Evolutionary conservation across 1,140 invertebrate genomes (phyloP), one percentile per base, ranked within the genome.

Genomic region (Babylonia areolata): DNA sequence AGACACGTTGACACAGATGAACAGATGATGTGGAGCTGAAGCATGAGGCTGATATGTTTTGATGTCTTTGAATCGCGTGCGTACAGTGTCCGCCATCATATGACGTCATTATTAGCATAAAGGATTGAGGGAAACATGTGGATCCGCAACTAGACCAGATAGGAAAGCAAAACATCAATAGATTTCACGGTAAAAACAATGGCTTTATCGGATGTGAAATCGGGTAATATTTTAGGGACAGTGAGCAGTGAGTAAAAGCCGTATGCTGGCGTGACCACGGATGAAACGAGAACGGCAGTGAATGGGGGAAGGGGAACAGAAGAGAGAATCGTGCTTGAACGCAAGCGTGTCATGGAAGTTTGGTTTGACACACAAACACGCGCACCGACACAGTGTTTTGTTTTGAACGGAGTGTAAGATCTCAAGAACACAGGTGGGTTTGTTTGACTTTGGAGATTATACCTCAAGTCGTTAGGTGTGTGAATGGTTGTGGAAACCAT

Each of bases 81-180:
- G 33, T 35, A 12, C 20, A 69, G 82, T 84, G 82, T 64, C 82
- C 82, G 82, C 82, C 82, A 84, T 84, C 40, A 20, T 84, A 40
- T 84, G 82, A 84, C 82, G 82, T 84, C 82, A 84, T 73, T 73
- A 84, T 84, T 84, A 84, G 82, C 82, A 84, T 84, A 84, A 84
- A 84, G 82, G 64, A 84, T 75, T 40, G 33, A 28, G 82, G 39
- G 35, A 64, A 73, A 80, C 82, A 84, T 84, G 82, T 84, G 82
- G 82, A 84, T 75, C 82, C 82, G 40, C 28, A 84, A 73, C 82
- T 73, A 46, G 64, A 75, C n/a, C n/a, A n/a, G n/a, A n/a, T n/a
- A n/a, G 69, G 69, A 84, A 84, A 69, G 40, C 82, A 73, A 69
- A 23, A 33, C 39, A 46, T 40, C 37, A 42, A n/a, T 46, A 12